Evolutionary conservation across 2,797 vertebrate genomes (phyloP).

Genomic region (Australoheros facetus): DNA sequence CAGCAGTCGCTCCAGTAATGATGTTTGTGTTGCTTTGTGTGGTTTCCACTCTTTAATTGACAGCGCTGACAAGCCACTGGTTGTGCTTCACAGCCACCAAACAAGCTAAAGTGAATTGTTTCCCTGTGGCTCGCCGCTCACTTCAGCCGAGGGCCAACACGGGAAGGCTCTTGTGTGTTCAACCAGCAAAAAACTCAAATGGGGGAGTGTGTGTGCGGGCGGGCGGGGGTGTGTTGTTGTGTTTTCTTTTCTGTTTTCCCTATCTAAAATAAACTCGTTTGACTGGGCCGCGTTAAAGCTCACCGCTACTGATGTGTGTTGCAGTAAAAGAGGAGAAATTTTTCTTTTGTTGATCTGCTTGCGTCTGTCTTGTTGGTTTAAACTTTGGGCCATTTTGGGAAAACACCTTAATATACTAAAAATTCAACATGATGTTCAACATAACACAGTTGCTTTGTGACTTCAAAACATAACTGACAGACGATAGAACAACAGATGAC

Average conservation of each 20-base stretch:
- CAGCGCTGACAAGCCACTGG: conserved; percentile 4
- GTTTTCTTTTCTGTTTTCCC: neutral
- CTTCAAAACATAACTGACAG: no score
- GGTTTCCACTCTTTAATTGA: conserved; percentile 34
- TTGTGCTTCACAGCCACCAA: conserved; percentile 12
- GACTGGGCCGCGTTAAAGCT: conserved; percentile 41
- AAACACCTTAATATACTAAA: neutral
- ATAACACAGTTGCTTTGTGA: neutral
- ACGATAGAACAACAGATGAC: neutral
- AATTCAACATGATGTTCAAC: neutral
- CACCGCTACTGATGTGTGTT: conserved; percentile 45
- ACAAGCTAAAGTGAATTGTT: conserved; percentile 17
- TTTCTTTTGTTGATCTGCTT: neutral
- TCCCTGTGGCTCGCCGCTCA: neutral
- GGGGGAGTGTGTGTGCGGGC: neutral
- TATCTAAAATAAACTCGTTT: conserved; percentile 17
- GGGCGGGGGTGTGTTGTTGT: neutral
- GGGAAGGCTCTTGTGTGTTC: conserved; percentile 26
- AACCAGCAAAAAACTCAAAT: conserved; percentile 12
- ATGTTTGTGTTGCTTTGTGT: neutral
- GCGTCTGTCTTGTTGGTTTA: conserved; percentile 15
- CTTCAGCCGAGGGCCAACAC: neutral
- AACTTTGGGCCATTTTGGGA: neutral
- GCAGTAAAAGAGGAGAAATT: conserved; percentile 4
- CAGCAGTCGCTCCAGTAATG: neutral